Evolutionary conservation across 2,888 invertebrate species (phyloP), one percentile per base, ranked within the genome.

Genomic region (Heliconius charithonia): DNA sequence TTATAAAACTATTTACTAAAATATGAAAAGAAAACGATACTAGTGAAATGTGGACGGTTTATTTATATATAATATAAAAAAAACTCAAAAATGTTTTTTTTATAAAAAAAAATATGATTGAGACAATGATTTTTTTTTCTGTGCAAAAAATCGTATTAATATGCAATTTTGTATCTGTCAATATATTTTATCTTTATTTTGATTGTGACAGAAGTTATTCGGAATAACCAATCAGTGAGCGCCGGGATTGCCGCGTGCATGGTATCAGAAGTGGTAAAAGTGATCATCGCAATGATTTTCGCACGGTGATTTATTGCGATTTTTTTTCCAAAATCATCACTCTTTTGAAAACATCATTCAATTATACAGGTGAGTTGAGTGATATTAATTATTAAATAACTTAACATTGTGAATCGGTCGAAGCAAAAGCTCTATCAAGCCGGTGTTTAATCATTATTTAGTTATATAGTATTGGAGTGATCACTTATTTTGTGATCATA

Each of bases 81-180:
- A 45, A 45, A 45, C 2, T 45, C 13, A 45, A 51, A 51, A 7
- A 51, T 22, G 0, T 2, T 51, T 19, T 51, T 51, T 12, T 10
- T n/a, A 59, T 3, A 59, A n/a, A n/a, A 10, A 63, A 63, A 63
- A 16, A 63, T 16, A 25, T 29, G 32, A 4, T 22, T 66, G 66
- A 32, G 32, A 7, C 27, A 29, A 16, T 16, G 27, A 16, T 19
- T 16, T 16, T 63, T 63, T 67, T 37, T 37, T 67, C 67, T 67
- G 67, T 67, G 67, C 41, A 32, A 4, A 29, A 29, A 32, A 32
- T 29, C 19, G 22, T 66, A 22, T 9, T 32, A 16, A 27, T 63
- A 27, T 65, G 29, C 22, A 37, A n/a, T 67, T 67, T 67, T 67
- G 67, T 25, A 67, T 67, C 67, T 67, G 67, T 67, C 67, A 7